phyloP scores from a whole-genome alignment of 2,888 invertebrate genomes.

The Lithophane ornitopus region DNA sequence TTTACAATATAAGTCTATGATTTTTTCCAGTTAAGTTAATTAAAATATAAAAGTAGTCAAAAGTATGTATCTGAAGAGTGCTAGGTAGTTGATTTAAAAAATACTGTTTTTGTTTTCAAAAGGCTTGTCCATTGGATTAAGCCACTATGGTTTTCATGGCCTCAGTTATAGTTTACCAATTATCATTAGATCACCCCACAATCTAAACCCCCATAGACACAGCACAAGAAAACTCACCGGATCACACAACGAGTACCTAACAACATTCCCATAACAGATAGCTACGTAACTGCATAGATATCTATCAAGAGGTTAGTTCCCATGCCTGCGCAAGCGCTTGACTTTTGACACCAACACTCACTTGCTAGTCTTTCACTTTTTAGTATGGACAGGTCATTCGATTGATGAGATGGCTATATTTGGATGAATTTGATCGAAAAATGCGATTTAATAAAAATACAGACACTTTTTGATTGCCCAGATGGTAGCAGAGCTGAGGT shows the following conservation, averaged over 20 bases:
- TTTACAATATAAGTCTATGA: no score
- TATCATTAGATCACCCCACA: background rate
- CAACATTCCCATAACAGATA: constrained; percentile 52
- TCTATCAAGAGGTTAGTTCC: constrained; percentile 61
- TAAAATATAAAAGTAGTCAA: no score
- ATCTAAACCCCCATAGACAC: background rate
- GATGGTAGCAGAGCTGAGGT: background rate
- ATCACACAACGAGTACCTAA: constrained; percentile 28
- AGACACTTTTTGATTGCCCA: background rate
- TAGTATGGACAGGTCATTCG: constrained; percentile 17
- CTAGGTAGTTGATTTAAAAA: no score
- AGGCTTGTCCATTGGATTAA: no score
- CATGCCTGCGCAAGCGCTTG: constrained; percentile 56
- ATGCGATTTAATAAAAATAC: background rate
- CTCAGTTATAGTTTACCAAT: background rate
- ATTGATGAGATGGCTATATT: background rate
- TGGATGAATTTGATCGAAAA: background rate
- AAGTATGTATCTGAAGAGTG: no score
- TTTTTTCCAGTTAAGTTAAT: no score
- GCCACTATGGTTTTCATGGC: no score
- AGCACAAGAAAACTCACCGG: constrained; percentile 11
- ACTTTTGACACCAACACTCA: constrained; percentile 63
- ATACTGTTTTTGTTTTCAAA: no score
- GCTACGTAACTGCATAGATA: constrained; percentile 38
- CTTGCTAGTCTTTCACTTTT: constrained; percentile 62